Percentiles rank a stretch among this genome's conserved stretches.
Conservation (phyloP, 1,140 invertebrate species). For the Aphelenchoides besseyi region DNA sequence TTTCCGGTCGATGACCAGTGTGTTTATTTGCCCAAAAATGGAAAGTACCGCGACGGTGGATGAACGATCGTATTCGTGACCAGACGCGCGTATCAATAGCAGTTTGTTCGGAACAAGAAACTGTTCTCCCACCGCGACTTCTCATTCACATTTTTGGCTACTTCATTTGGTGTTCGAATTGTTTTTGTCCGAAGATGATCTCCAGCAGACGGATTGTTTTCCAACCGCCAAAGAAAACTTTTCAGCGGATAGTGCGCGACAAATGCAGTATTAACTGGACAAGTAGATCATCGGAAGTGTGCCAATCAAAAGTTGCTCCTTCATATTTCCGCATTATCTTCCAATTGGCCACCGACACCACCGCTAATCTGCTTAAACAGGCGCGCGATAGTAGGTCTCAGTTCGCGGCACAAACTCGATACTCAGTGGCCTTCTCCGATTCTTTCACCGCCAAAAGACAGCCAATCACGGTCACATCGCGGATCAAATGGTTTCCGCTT, state of each 20-base stretch:
- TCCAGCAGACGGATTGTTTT: too few species aligned
- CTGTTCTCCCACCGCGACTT: too few species aligned
- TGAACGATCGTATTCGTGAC: not conserved
- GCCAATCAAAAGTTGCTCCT: not conserved
- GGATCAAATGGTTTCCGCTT: not conserved
- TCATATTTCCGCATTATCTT: not conserved
- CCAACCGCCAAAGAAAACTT: too few species aligned
- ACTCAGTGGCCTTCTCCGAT: not conserved
- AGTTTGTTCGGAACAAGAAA: too few species aligned
- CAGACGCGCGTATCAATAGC: not conserved
- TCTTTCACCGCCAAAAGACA: slow-evolving; percentile 4
- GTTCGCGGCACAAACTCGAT: not conserved
- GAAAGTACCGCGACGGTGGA: too few species aligned
- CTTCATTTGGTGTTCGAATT: too few species aligned
- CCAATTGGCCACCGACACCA: not conserved
- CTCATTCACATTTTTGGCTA: too few species aligned
- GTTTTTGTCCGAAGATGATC: too few species aligned
- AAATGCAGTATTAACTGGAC: too few species aligned
- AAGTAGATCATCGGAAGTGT: not conserved
- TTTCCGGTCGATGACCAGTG: not conserved
- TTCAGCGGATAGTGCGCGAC: too few species aligned
- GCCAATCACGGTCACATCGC: not conserved
- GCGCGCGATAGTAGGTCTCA: not conserved
- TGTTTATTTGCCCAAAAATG: slow-evolving; percentile 16
- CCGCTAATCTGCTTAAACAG: slow-evolving; percentile 1